These are phyloP conservation scores for Cryptomyrus ogoouensis DNA, from an alignment of 2,113 vertebrate genomes.

Conservation along the genomic window DNA sequence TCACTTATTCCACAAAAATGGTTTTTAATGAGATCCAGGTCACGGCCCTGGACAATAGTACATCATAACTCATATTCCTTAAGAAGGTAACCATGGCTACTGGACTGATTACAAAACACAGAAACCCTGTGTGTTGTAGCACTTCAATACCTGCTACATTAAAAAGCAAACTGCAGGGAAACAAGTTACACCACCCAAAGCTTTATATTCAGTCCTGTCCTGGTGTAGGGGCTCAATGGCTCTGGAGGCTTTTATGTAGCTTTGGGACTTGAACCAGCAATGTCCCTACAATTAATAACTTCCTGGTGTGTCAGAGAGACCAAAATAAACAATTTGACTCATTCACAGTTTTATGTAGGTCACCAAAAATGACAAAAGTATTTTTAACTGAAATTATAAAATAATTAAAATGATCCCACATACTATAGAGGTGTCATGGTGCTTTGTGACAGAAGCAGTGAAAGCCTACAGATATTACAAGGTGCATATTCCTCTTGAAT, in stretches of 20 bases:
- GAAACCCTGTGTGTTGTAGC: neutral
- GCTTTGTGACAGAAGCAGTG: neutral
- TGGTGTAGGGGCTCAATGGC: neutral
- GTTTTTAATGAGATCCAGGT: neutral
- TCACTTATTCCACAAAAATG: neutral
- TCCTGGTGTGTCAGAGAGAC: neutral
- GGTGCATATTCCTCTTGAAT: neutral
- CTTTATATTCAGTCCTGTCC: neutral
- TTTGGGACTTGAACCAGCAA: conserved; percentile 17
- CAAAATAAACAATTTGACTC: neutral
- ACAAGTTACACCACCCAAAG: too few species aligned
- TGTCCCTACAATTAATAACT: neutral
- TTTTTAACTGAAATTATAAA: neutral
- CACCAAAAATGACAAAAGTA: neutral
- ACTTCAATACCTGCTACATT: neutral
- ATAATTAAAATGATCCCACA: conserved; percentile 6
- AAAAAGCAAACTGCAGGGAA: neutral
- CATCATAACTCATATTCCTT: neutral
- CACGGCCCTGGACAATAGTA: neutral
- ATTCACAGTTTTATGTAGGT: neutral
- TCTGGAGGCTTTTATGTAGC: neutral
- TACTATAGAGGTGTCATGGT: neutral
- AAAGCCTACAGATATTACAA: neutral
- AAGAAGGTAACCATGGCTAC: neutral
- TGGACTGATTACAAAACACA: neutral